These are phyloP conservation scores for Leptinotarsa haldemani DNA, from an alignment of 2,888 invertebrate species.

Conservation along the genomic window DNA sequence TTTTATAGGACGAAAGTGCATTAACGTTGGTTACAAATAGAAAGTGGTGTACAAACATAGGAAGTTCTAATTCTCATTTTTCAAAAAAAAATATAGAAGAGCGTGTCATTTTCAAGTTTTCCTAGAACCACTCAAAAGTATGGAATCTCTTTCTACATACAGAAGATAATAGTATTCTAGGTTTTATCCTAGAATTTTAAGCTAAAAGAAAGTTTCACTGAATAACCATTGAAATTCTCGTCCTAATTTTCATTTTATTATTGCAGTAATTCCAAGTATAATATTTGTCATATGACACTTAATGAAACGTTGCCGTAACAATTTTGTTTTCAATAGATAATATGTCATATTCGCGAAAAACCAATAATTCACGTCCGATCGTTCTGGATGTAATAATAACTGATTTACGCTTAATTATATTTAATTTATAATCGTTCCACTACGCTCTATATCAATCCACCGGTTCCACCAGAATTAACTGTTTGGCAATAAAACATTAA, in stretches of 20 bases:
- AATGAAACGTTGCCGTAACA: neutral
- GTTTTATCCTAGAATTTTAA: too few relatives aligned
- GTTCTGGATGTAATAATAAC: conserved; percentile 52
- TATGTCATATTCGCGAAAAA: conserved; percentile 29
- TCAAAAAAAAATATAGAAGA: too few relatives aligned
- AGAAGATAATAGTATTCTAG: too few relatives aligned
- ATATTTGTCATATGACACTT: neutral
- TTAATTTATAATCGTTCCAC: conserved; percentile 54
- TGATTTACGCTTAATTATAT: conserved; percentile 56
- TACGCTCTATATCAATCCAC: conserved; percentile 51
- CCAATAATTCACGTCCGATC: conserved; percentile 49
- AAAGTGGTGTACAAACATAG: too few relatives aligned
- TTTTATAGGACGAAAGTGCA: too few relatives aligned
- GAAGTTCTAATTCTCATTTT: too few relatives aligned
- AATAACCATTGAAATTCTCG: too few relatives aligned
- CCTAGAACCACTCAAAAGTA: too few relatives aligned
- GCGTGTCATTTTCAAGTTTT: too few relatives aligned
- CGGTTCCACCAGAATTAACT: conserved; percentile 43
- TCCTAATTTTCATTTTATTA: neutral
- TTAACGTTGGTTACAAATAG: too few relatives aligned
- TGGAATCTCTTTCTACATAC: too few relatives aligned
- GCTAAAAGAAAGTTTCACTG: too few relatives aligned
- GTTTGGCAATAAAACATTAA: conserved; percentile 45
- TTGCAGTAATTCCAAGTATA: neutral
- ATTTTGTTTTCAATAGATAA: conserved; percentile 21